These are phyloP conservation scores for Archips crataeganus DNA, from an alignment of 2,888 invertebrate species.

Conservation along the genomic window DNA sequence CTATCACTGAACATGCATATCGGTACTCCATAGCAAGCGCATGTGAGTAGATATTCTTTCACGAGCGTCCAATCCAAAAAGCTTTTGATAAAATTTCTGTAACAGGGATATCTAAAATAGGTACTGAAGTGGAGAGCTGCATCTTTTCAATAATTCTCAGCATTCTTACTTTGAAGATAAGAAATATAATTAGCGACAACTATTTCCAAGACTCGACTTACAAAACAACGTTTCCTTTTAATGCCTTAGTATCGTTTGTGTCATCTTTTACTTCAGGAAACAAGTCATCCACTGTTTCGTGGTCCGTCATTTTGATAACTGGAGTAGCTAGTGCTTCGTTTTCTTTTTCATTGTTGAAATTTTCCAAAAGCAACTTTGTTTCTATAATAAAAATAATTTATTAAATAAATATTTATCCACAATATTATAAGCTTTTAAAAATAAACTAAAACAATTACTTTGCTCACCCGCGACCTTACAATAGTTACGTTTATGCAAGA, in stretches of 20 bases:
- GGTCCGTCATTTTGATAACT: conserved; percentile 8
- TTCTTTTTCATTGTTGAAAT: background rate
- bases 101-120: background rate
- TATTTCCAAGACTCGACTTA: background rate
- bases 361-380: conserved; percentile 2
- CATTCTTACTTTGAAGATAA: too few relatives aligned
- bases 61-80: background rate
- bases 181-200: background rate
- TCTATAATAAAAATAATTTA: background rate
- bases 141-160: too few relatives aligned
- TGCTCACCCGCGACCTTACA: too few relatives aligned
- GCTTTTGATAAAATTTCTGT: background rate
- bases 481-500: too few relatives aligned
- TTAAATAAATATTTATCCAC: too few relatives aligned
- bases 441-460: too few relatives aligned
- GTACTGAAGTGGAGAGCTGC: too few relatives aligned
- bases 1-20: conserved; percentile 2
- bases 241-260: background rate
- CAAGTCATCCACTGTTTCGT: background rate
- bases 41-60: background rate
- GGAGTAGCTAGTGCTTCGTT: background rate
- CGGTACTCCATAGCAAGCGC: conserved; percentile 1
- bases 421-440: too few relatives aligned
- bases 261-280: background rate
- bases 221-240: background rate